Evolutionary conservation across 1,140 invertebrate species (phyloP).

Genomic region (Ceratoteleas bidentatus): DNA sequence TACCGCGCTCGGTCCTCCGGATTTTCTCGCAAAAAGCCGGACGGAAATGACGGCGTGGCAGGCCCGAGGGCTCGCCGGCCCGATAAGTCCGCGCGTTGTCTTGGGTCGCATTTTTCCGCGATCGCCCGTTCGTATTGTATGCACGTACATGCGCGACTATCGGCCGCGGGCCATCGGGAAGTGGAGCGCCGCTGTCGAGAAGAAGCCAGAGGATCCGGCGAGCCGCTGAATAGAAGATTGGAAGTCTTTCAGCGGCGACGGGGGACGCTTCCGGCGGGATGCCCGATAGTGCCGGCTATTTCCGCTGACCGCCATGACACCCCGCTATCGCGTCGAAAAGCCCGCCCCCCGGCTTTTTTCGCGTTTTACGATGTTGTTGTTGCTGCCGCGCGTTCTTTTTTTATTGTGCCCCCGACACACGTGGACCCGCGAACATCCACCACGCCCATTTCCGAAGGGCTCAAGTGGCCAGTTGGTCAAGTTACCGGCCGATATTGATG

Average conservation of each 20-base stretch:
- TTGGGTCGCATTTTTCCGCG: slow-evolving; percentile 67
- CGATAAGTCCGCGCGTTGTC: slow-evolving; percentile 75
- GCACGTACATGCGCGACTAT: slow-evolving; percentile 54
- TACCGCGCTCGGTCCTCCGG: slow-evolving; percentile 14
- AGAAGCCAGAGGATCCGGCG: slow-evolving; percentile 32
- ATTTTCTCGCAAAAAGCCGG: slow-evolving; percentile 28
- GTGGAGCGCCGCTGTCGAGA: slow-evolving; percentile 27
- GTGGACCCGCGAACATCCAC: slow-evolving; percentile 50
- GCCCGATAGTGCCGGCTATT: slow-evolving; percentile 80
- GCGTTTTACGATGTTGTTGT: slow-evolving; percentile 48
- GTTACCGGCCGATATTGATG: slow-evolving; percentile 30
- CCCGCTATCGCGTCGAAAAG: slow-evolving; percentile 73
- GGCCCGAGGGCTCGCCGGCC: slow-evolving; percentile 36
- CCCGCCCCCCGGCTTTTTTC: slow-evolving; percentile 55
- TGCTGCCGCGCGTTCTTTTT: slow-evolving; percentile 17
- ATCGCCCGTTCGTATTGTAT: slow-evolving; percentile 61
- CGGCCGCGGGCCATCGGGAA: slow-evolving; percentile 57
- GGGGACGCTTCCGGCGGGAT: slow-evolving; percentile 76
- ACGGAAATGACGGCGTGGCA: slow-evolving; percentile 24
- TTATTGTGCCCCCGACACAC: slow-evolving; percentile 36
- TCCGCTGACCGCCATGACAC: slow-evolving; percentile 79
- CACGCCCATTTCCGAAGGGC: slow-evolving; percentile 50
- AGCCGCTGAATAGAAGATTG: slow-evolving; percentile 80
- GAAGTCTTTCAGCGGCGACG: slow-evolving; percentile 79
- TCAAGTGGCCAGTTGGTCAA: slow-evolving; percentile 51